Conservation (phyloP, 2,888 invertebrate genomes). For the Mystacides longicornis region DNA sequence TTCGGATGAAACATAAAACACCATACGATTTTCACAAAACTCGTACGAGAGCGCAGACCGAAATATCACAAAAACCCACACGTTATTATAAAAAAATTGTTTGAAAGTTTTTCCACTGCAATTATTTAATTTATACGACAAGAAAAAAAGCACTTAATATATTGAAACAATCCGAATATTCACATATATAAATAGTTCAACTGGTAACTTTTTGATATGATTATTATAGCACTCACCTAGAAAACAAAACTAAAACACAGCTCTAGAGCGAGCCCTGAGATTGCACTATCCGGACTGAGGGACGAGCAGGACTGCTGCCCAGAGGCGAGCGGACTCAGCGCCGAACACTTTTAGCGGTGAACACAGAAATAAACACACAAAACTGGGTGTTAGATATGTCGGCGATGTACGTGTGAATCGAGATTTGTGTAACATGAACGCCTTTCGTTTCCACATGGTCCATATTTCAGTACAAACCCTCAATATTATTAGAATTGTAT, state of each 20-base stretch:
- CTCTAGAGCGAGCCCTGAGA: slow-evolving; percentile 40
- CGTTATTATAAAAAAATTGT: no score
- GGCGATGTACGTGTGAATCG: slow-evolving; percentile 19
- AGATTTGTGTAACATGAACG: slow-evolving; percentile 25
- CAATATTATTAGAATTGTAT: no score
- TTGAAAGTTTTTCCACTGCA: no score
- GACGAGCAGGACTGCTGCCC: slow-evolving; percentile 45
- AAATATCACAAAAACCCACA: no score
- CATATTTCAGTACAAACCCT: slow-evolving; percentile 12
- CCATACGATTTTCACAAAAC: no score
- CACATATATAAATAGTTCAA: no score
- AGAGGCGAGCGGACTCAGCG: slow-evolving; percentile 29
- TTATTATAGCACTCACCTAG: slow-evolving; percentile 20
- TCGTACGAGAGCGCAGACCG: no score
- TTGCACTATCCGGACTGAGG: slow-evolving; percentile 59
- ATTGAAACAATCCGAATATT: no score
- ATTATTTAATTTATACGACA: no score
- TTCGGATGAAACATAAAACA: no score
- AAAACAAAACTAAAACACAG: slow-evolving; percentile 22
- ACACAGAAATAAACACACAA: slow-evolving; percentile 24
- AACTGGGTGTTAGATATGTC: slow-evolving; percentile 18
- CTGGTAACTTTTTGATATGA: background rate
- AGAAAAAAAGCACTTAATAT: no score
- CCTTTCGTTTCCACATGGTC: slow-evolving; percentile 16
- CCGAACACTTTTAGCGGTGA: slow-evolving; percentile 29